Conservation (phyloP, 1,140 invertebrate genomes). For the Helicoverpa armigera region DNA sequence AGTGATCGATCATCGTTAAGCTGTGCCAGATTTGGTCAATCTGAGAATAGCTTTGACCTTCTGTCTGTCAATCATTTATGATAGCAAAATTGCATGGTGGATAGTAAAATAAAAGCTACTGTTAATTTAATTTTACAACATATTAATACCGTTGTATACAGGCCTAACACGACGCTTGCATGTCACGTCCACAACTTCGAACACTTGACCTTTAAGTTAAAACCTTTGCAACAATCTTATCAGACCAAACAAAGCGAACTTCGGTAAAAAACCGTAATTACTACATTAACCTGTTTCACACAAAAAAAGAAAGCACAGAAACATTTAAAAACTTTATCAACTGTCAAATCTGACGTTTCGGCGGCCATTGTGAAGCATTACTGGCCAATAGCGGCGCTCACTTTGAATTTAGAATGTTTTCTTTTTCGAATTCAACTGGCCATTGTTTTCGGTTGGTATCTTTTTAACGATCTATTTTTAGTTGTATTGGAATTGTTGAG, state of each 20-base stretch:
- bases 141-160: neutral
- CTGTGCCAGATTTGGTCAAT: no score
- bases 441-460: conserved; percentile 60
- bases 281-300: conserved; percentile 41
- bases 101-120: neutral
- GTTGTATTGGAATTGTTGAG: neutral
- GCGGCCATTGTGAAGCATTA: conserved; percentile 64
- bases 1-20: no score
- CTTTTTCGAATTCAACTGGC: conserved; percentile 61
- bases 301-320: conserved; percentile 42
- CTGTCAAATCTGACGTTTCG: conserved; percentile 70
- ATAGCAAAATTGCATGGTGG: no score
- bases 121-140: conserved; percentile 2
- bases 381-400: conserved; percentile 64
- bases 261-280: conserved; percentile 42
- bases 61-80: no score
- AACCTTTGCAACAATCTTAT: conserved; percentile 54
- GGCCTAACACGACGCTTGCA: neutral
- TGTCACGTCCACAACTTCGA: neutral
- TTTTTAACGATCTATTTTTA: conserved; percentile 53
- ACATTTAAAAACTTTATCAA: conserved; percentile 58
- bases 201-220: conserved; percentile 49
- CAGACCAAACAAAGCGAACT: neutral
- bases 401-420: conserved; percentile 71
- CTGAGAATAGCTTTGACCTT: no score